Base-by-base conservation (phyloP, 2,888 invertebrate genomes). In the Cheilosia vulpina region DNA sequence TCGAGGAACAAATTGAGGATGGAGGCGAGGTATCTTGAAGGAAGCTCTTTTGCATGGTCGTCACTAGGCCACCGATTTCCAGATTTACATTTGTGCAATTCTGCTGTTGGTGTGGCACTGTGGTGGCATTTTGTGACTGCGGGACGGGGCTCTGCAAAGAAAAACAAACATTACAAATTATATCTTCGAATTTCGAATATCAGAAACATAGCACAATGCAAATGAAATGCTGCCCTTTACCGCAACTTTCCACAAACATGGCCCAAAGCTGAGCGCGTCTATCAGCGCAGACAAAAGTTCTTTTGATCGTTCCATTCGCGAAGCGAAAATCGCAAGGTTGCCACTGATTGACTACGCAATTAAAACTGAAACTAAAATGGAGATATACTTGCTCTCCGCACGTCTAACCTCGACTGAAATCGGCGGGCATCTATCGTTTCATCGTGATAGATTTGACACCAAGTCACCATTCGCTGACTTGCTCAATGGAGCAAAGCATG, bases 21-120 rank as follows among this genome's bases (percentile, higher is more conserved):
- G 92, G 92, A 4, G 92, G 92, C 55, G 92, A 92, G 2, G 91
- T 91, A 84, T 92, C 92, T 87, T 91, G 90, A 41, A 92, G 89
- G 88, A 91, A 91, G 62, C 91, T 92, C 87, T 90, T 90, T 76
- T 92, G 90, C 91, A 92, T 90, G 41, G 89, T 91, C 41, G 92
- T 92, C 50, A 92, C 92, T 72, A 92, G 88, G 13, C 92, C 92
- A 31, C 92, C 92, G 57, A 92, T 92, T 89, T 92, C 90, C 55
- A 92, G 57, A 87, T 91, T 90, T 13, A 92, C 87, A 89, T 90
- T 89, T 13, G 88, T 83, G 9, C 69, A 34, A 47, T 69, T 69
- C 27, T 73, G 83, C 19, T 72, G 68, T 50, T 88, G 83, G 17
- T 76, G 78, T n/a, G 87, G 79, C 52, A 60, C 13, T 7, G 27